phyloP scores from a whole-genome alignment of 2,888 invertebrate genomes.

The Tenthredo livida region DNA sequence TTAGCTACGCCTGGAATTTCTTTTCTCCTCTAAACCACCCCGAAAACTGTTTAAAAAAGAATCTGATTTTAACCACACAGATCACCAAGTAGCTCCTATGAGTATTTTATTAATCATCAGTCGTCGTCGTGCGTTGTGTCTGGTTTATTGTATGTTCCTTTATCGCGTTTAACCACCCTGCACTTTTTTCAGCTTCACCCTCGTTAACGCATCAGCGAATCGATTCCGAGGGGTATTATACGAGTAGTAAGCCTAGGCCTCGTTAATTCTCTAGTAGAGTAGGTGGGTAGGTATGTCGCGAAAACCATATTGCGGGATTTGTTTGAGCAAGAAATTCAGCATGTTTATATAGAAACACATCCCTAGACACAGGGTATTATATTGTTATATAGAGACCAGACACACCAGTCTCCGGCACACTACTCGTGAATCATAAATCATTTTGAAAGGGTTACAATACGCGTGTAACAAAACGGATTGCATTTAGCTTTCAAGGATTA shows the following conservation, averaged over 20 bases:
- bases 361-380: background rate
- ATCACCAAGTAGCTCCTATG: background rate
- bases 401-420: background rate
- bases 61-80: background rate
- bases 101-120: conserved; percentile 1
- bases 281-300: background rate
- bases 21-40: background rate
- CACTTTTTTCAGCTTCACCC: conserved; percentile 31
- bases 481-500: conserved; percentile 35
- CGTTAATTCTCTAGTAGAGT: conserved; percentile 38
- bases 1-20: background rate
- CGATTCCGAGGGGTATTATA: conserved; percentile 7
- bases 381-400: background rate
- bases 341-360: background rate
- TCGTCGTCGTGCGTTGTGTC: background rate
- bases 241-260: background rate
- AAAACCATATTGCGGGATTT: background rate
- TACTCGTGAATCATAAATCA: conserved; percentile 3
- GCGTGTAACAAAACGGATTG: conserved; percentile 12
- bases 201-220: conserved; percentile 49
- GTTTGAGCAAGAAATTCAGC: conserved; percentile 26
- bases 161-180: conserved; percentile 47
- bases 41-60: background rate
- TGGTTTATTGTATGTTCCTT: conserved; percentile 37
- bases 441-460: conserved; percentile 8